Evolutionary conservation across 2,113 vertebrate genomes (phyloP).

Genomic region (Ctenomys sociabilis): DNA sequence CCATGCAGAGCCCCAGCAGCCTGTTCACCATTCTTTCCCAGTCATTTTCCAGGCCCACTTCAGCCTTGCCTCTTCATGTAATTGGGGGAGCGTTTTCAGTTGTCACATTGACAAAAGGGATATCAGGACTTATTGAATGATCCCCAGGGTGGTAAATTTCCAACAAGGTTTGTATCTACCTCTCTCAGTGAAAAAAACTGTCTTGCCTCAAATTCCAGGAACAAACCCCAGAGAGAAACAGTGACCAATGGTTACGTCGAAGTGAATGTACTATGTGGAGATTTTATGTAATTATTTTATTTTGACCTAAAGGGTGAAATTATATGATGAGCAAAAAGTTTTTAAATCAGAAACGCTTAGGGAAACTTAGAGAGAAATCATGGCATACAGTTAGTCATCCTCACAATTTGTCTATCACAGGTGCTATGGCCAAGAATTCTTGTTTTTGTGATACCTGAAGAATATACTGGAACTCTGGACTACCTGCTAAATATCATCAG

Average conservation of each 20-base stretch:
- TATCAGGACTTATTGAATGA: not conserved
- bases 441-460: conserved; percentile 72
- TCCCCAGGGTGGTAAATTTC: not conserved
- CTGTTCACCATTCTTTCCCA: fast-evolving
- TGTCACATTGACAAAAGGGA: not conserved
- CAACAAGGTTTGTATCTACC: not conserved
- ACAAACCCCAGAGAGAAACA: not conserved
- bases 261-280: not conserved
- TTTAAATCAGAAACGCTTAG: not conserved
- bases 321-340: not conserved
- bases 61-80: not conserved
- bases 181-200: not conserved
- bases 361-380: not conserved
- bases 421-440: conserved; percentile 78
- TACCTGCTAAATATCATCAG: conserved; percentile 74
- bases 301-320: not conserved
- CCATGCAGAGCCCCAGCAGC: not conserved
- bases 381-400: not conserved
- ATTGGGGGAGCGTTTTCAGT: not conserved
- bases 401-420: conserved; percentile 2
- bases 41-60: not conserved
- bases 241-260: not conserved
- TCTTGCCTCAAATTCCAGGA: not conserved
- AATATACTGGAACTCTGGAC: conserved; percentile 70
- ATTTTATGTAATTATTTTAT: not conserved